Conservation (phyloP, 2,113 vertebrate species). For the Lophotis ruficrista region DNA sequence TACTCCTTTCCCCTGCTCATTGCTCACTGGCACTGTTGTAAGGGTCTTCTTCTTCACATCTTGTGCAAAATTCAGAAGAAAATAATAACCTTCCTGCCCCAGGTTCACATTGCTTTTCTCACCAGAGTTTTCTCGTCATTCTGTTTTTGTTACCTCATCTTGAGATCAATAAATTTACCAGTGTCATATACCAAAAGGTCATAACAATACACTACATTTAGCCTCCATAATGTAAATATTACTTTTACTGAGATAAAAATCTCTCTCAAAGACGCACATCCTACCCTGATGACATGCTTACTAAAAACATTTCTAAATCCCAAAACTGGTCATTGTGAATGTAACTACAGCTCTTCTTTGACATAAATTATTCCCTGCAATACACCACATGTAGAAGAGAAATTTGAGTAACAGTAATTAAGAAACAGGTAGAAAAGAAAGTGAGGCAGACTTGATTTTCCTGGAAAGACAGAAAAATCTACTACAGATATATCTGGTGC, state of each 20-base stretch:
- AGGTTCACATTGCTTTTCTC: neutral
- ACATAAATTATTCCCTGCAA: neutral
- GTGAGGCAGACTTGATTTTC: neutral
- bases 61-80: neutral
- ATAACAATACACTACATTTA: neutral
- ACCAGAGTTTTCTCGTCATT: neutral
- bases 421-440: neutral
- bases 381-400: neutral
- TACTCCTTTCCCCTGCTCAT: neutral
- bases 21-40: neutral
- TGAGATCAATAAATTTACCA: neutral
- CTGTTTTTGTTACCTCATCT: neutral
- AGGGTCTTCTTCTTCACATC: neutral
- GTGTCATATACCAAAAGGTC: neutral
- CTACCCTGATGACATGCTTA: neutral
- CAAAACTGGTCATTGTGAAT: neutral
- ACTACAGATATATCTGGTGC: neutral
- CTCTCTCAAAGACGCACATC: neutral
- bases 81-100: neutral
- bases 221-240: neutral
- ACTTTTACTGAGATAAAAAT: neutral
- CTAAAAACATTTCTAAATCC: neutral
- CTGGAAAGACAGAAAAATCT: neutral
- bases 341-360: neutral
- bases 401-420: neutral